Evolutionary conservation across 2,113 vertebrate genomes (phyloP).

Genomic region (Myotis brandtii): DNA sequence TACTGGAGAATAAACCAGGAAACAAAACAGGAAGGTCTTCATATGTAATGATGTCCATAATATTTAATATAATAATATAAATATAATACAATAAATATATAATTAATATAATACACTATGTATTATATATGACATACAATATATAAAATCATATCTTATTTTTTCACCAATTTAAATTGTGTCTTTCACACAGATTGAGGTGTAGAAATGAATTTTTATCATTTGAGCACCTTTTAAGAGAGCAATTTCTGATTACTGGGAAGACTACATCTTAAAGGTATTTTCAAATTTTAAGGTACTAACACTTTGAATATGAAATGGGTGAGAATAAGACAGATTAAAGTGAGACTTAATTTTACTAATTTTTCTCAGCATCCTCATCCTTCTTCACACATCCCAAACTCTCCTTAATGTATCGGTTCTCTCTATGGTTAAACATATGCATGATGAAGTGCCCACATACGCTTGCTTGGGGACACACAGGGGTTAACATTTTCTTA

Average conservation of each 20-base stretch:
- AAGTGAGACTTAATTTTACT: neutral
- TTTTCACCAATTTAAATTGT: neutral
- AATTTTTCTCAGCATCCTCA: neutral
- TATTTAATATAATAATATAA: neutral
- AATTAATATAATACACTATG: neutral
- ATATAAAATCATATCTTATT: neutral
- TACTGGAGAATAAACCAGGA: neutral
- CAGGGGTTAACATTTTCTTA: neutral
- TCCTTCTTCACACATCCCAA: neutral
- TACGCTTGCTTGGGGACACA: neutral
- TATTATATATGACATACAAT: neutral
- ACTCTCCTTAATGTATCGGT: neutral
- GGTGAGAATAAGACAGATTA: neutral
- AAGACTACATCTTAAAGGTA: neutral
- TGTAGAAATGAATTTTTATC: neutral
- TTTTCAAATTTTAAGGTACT: neutral
- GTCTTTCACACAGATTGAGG: neutral
- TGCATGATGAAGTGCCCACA: neutral
- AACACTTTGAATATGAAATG: conserved; percentile 28
- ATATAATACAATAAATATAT: neutral
- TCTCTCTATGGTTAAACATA: neutral
- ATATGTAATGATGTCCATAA: neutral
- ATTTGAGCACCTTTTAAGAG: neutral
- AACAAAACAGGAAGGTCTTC: neutral
- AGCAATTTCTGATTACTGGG: neutral